These are phyloP conservation scores for Odocoileus hemionus DNA, from an alignment of 2,113 vertebrate species.

Conservation along the genomic window DNA sequence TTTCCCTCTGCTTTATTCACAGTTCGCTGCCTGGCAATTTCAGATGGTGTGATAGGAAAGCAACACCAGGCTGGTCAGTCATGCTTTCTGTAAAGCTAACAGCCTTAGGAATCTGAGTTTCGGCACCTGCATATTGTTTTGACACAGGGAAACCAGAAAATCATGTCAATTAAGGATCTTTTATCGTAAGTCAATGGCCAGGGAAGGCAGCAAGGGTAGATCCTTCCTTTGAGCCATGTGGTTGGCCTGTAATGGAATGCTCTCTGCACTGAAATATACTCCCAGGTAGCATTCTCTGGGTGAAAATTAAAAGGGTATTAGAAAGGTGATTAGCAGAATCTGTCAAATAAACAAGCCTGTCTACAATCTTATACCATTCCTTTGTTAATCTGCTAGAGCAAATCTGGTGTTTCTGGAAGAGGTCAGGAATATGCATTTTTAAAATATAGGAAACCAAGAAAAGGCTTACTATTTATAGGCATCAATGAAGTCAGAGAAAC, in stretches of 20 bases:
- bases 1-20: slow-evolving; percentile 25
- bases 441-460: slow-evolving; percentile 14
- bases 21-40: slow-evolving; percentile 45
- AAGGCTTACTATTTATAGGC: slow-evolving; percentile 12
- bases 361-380: background rate
- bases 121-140: slow-evolving; percentile 29
- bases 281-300: slow-evolving; percentile 53
- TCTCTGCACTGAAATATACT: slow-evolving; percentile 31
- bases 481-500: slow-evolving; percentile 5
- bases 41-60: slow-evolving; percentile 16
- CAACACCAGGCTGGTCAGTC: background rate
- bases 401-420: slow-evolving; percentile 1
- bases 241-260: slow-evolving; percentile 52
- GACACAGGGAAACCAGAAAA: slow-evolving; percentile 26
- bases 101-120: slow-evolving; percentile 46
- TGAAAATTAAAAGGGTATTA: slow-evolving; percentile 59
- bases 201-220: slow-evolving; percentile 24
- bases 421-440: background rate
- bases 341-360: slow-evolving; percentile 68
- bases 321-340: slow-evolving; percentile 51
- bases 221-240: slow-evolving; percentile 18
- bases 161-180: slow-evolving; percentile 57
- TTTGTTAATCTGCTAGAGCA: slow-evolving; percentile 42
- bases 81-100: slow-evolving; percentile 36
- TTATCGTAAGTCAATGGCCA: slow-evolving; percentile 27